These are phyloP conservation scores for Limnephilus rhombicus DNA, from an alignment of 2,888 invertebrate species.

Conservation along the genomic window DNA sequence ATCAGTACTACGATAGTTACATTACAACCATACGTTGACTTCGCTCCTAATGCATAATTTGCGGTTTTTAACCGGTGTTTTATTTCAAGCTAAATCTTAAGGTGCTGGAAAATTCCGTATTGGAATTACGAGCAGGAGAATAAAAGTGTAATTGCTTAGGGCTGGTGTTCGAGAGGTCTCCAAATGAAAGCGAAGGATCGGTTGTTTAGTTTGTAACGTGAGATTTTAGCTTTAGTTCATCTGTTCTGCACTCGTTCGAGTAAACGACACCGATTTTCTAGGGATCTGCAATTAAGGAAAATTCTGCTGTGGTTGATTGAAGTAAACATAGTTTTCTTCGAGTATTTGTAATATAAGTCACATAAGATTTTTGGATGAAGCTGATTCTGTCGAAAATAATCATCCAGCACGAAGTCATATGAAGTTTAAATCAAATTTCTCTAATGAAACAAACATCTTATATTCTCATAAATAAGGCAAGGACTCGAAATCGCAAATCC, in stretches of 20 bases:
- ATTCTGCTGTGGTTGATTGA: neutral
- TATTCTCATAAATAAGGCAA: too few relatives aligned
- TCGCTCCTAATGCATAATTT: neutral
- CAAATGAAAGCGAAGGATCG: neutral
- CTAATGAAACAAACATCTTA: too few relatives aligned
- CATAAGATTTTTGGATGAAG: too few relatives aligned
- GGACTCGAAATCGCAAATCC: too few relatives aligned
- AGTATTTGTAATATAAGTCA: too few relatives aligned
- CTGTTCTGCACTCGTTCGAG: neutral
- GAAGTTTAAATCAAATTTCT: too few relatives aligned
- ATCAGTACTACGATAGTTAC: neutral
- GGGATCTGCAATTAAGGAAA: neutral
- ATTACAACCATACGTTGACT: neutral
- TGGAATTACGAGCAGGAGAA: constrained; percentile 7
- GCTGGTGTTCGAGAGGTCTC: neutral
- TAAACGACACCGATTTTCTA: neutral
- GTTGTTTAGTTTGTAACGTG: constrained; percentile 9
- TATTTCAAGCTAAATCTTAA: neutral
- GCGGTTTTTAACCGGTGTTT: neutral
- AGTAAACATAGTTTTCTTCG: too few relatives aligned
- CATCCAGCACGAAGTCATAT: too few relatives aligned
- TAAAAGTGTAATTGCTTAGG: constrained; percentile 22
- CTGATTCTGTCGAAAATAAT: too few relatives aligned
- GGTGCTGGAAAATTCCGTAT: constrained; percentile 16
- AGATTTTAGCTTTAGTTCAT: neutral